phyloP scores from a whole-genome alignment of 2,888 invertebrate species.

The Pterostichus niger region DNA sequence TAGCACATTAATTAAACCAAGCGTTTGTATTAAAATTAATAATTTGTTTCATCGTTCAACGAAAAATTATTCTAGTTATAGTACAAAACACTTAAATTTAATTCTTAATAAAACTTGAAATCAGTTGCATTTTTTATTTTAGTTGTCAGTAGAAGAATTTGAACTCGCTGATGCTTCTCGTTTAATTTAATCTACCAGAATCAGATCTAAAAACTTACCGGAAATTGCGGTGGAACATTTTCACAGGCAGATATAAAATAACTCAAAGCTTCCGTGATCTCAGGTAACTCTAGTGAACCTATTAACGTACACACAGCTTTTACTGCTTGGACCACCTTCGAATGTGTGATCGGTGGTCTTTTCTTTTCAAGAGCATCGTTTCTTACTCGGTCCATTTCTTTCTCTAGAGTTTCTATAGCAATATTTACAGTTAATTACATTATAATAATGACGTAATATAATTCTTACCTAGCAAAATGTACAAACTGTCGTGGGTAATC shows the following conservation, averaged over 20 bases:
- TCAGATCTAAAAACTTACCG: conserved; percentile 46
- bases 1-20: too few relatives aligned
- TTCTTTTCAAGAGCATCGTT: conserved; percentile 80
- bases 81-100: too few relatives aligned
- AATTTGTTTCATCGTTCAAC: too few relatives aligned
- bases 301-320: conserved; percentile 95
- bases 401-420: conserved; percentile 86
- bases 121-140: too few relatives aligned
- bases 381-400: conserved; percentile 88
- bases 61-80: too few relatives aligned
- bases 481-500: conserved; percentile 89
- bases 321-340: conserved; percentile 92
- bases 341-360: conserved; percentile 80
- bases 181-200: too few relatives aligned
- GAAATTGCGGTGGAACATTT: conserved; percentile 72
- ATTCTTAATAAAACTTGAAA: too few relatives aligned
- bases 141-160: too few relatives aligned
- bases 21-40: too few relatives aligned
- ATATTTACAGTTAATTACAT: neutral
- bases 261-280: conserved; percentile 89
- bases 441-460: too few relatives aligned
- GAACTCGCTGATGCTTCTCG: too few relatives aligned
- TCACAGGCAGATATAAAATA: conserved; percentile 82
- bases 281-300: conserved; percentile 92
- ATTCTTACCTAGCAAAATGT: conserved; percentile 88